These are phyloP conservation scores for Drosophila crucigera DNA, from an alignment of 2,888 invertebrate species.

Conservation along the genomic window DNA sequence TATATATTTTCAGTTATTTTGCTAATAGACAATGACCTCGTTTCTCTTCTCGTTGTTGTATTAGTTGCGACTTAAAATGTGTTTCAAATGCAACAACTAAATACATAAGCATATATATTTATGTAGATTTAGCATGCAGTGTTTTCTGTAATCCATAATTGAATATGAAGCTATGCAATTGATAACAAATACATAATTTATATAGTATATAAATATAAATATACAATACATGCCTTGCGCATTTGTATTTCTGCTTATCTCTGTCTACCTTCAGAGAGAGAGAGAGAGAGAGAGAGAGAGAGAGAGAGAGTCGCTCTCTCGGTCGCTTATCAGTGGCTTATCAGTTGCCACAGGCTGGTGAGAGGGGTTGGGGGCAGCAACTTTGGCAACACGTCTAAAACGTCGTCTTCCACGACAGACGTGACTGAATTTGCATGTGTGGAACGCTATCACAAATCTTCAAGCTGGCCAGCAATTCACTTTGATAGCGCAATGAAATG, in stretches of 20 bases:
- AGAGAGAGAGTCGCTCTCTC: background rate
- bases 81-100: conserved; percentile 46
- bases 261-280: conserved; percentile 5
- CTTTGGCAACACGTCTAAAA: conserved; percentile 65
- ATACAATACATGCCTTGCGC: conserved; percentile 23
- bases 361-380: conserved; percentile 33
- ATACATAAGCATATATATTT: conserved; percentile 2
- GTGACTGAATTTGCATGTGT: conserved; percentile 72
- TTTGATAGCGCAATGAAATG: conserved; percentile 32
- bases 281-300: background rate
- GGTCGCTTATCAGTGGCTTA: conserved; percentile 36
- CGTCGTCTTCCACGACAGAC: conserved; percentile 64
- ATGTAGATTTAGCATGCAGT: conserved; percentile 15
- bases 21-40: conserved; percentile 69
- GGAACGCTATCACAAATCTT: conserved; percentile 41
- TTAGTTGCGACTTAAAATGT: conserved; percentile 46
- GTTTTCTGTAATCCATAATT: conserved; percentile 25
- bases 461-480: conserved; percentile 20
- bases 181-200: conserved; percentile 29
- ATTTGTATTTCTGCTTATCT: conserved; percentile 27
- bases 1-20: conserved; percentile 45
- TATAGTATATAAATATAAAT: background rate
- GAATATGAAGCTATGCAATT: conserved; percentile 43
- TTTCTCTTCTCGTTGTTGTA: conserved; percentile 32
- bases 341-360: background rate